A percentile compares a stretch with the other conserved stretches of the same genome.
phyloP scores from a whole-genome alignment of 2,888 invertebrate genomes.

The Diaprepes abbreviatus region DNA sequence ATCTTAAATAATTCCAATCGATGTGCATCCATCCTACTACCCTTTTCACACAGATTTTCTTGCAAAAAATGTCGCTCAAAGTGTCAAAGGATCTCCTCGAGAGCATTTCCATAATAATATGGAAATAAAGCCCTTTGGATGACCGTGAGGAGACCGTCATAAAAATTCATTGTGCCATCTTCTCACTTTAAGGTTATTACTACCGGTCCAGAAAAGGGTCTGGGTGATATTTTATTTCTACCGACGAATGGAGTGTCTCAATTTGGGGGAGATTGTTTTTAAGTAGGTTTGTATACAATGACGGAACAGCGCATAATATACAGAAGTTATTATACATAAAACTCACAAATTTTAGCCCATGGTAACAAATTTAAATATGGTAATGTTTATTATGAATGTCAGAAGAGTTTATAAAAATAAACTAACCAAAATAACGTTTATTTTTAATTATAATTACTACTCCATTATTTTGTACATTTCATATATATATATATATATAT shows the following conservation, averaged over 20 bases:
- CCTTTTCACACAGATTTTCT: slow-evolving; percentile 13
- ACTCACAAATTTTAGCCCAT: no score
- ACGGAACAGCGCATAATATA: neutral
- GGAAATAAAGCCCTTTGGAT: slow-evolving; percentile 42
- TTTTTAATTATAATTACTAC: no score
- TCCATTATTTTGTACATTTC: no score
- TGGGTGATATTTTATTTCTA: slow-evolving; percentile 27
- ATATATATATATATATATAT: no score
- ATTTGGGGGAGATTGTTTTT: slow-evolving; percentile 16
- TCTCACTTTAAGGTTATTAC: slow-evolving; percentile 41
- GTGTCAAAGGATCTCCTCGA: slow-evolving; percentile 21
- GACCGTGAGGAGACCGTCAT: slow-evolving; percentile 43
- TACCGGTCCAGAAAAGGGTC: slow-evolving; percentile 24
- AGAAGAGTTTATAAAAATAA: no score
- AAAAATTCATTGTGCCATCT: slow-evolving; percentile 46
- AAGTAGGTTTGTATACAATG: neutral
- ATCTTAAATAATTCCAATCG: slow-evolving; percentile 2
- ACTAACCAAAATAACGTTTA: no score
- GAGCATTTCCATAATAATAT: slow-evolving; percentile 40
- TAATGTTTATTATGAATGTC: no score
- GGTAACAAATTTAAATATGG: no score
- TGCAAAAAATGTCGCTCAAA: slow-evolving; percentile 17
- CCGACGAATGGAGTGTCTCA: slow-evolving; percentile 30
- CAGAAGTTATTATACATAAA: neutral
- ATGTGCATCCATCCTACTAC: neutral